phyloP scores from a whole-genome alignment of 2,113 vertebrate genomes.

The Vanacampus margaritifer region DNA sequence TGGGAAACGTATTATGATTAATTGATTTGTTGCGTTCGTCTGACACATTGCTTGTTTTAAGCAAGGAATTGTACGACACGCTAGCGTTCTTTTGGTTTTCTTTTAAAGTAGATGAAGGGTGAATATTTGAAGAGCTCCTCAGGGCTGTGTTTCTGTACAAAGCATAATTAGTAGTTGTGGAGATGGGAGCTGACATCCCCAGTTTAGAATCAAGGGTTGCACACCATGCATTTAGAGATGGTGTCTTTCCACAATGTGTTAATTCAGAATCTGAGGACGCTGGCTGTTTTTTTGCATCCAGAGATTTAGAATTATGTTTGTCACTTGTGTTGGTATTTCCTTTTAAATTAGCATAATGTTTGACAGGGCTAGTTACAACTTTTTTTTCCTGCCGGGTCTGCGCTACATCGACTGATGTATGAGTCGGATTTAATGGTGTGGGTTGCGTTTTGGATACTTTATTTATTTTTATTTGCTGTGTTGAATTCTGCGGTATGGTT shows the following conservation, averaged over 20 bases:
- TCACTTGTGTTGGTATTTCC: background rate
- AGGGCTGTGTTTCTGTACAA: slow-evolving; percentile 18
- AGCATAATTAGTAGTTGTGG: background rate
- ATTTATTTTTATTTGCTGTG: background rate
- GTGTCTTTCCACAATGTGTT: slow-evolving; percentile 5
- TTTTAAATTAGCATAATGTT: slow-evolving; percentile 12
- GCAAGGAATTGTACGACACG: slow-evolving; percentile 17
- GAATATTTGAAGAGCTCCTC: slow-evolving; percentile 22
- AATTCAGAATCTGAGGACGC: slow-evolving; percentile 30
- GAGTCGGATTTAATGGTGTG: slow-evolving; percentile 1
- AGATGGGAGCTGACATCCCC: slow-evolving; percentile 11
- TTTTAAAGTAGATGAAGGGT: slow-evolving; percentile 2
- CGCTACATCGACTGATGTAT: background rate
- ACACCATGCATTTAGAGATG: slow-evolving; percentile 7
- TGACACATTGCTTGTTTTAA: slow-evolving; percentile 24
- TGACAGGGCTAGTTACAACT: slow-evolving; percentile 6
- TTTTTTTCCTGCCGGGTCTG: slow-evolving; percentile 2
- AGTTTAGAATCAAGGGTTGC: background rate
- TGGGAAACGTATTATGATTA: background rate
- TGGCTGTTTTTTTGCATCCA: background rate
- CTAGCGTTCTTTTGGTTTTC: slow-evolving; percentile 24
- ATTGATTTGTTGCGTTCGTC: slow-evolving; percentile 4
- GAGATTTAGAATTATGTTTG: slow-evolving; percentile 9
- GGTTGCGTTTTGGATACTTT: slow-evolving; percentile 12
- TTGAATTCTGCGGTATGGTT: background rate